Conservation (phyloP, 2,113 vertebrate species). For the Heptranchias perlo region DNA sequence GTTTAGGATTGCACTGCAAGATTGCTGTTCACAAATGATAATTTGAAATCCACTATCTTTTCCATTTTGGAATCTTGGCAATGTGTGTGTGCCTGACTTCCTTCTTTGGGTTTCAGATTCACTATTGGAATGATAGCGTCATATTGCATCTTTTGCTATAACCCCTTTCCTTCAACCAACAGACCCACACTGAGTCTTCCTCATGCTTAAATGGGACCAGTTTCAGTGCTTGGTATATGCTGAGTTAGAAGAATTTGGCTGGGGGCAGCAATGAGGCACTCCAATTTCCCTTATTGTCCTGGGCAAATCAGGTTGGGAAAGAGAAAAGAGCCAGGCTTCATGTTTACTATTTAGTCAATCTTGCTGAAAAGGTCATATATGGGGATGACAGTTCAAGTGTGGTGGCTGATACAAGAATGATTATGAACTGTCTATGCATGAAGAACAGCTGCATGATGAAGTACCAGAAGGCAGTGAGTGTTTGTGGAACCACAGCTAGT, state of each 20-base stretch:
- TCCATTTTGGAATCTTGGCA: not conserved
- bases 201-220: not conserved
- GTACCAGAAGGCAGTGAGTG: not conserved
- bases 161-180: not conserved
- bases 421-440: not conserved
- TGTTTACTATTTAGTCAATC: not conserved
- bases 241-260: not conserved
- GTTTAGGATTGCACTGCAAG: not conserved
- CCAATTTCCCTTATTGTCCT: not conserved
- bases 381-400: not conserved
- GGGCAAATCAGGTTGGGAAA: not conserved
- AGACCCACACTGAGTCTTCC: not conserved
- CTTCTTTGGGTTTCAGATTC: not conserved
- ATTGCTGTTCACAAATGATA: too few relatives aligned
- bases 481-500: not conserved
- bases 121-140: not conserved
- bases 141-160: not conserved
- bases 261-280: not conserved
- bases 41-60: not conserved
- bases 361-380: not conserved
- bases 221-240: not conserved
- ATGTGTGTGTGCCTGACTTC: not conserved
- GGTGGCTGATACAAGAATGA: not conserved
- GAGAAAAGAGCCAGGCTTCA: not conserved
- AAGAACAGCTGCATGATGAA: not conserved